Evolutionary conservation across 2,113 vertebrate genomes (phyloP).

Genomic region (Plotosus lineatus): DNA sequence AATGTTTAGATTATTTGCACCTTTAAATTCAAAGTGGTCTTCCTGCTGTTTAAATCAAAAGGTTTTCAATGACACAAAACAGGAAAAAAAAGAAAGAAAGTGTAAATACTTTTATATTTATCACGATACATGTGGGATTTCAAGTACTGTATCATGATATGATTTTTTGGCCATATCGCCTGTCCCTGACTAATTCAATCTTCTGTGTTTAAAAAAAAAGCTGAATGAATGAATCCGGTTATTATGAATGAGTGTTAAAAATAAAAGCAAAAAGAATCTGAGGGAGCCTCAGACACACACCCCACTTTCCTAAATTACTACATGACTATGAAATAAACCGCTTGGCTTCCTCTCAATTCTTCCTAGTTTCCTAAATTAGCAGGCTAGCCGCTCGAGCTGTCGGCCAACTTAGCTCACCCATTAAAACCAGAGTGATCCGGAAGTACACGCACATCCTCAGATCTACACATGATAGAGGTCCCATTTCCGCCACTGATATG

Average conservation of each 20-base stretch:
- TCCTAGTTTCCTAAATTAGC: not conserved
- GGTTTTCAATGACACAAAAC: no score
- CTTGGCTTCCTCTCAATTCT: not conserved
- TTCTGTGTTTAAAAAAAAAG: no score
- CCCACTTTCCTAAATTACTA: not conserved
- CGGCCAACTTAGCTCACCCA: not conserved
- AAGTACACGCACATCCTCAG: conserved; percentile 1
- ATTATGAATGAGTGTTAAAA: not conserved
- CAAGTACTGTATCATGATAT: no score
- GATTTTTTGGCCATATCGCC: no score
- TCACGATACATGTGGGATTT: no score
- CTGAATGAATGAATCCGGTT: no score
- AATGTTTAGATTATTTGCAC: no score
- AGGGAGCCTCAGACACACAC: not conserved
- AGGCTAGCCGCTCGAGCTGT: conserved; percentile 4
- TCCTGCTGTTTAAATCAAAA: no score
- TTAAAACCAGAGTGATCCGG: not conserved
- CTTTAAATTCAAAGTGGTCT: no score
- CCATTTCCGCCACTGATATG: not conserved
- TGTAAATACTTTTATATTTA: no score
- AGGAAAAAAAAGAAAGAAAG: no score
- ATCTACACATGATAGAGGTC: not conserved
- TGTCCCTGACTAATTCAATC: no score
- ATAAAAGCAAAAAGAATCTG: not conserved
- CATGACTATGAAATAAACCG: not conserved